Conservation (phyloP, 2,888 invertebrate genomes). For the Dryocosmus kuriphilus region DNA sequence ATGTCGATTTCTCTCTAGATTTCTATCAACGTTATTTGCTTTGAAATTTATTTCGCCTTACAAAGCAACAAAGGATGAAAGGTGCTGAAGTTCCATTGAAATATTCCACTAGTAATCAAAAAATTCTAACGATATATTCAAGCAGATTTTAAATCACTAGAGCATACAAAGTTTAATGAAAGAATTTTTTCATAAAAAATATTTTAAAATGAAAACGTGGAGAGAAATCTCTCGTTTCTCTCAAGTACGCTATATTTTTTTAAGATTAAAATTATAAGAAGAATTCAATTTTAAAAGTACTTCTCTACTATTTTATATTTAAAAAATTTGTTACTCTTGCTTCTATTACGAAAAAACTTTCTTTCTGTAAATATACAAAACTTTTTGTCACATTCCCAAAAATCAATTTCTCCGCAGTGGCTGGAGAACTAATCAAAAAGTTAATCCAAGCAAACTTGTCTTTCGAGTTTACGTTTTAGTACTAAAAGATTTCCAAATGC, state of each 20-base stretch:
- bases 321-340: too few species aligned
- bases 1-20: constrained; percentile 5
- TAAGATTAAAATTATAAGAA: neutral
- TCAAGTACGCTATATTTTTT: neutral
- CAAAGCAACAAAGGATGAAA: neutral
- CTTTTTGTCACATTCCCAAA: neutral
- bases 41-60: neutral
- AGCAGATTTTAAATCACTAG: neutral
- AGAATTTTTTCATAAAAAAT: neutral
- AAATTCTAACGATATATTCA: neutral
- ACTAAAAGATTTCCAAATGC: constrained; percentile 11
- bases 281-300: neutral
- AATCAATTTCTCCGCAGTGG: neutral
- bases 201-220: neutral
- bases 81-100: neutral
- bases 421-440: constrained; percentile 4
- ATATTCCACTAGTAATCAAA: constrained; percentile 6
- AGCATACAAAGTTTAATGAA: neutral
- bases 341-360: neutral
- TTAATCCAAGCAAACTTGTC: neutral
- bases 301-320: too few species aligned
- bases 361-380: neutral
- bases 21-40: constrained; percentile 5
- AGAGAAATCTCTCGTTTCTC: neutral
- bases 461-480: constrained; percentile 10